Base-by-base conservation (phyloP, 1,140 invertebrate genomes). In the Harpegnathos saltator region DNA sequence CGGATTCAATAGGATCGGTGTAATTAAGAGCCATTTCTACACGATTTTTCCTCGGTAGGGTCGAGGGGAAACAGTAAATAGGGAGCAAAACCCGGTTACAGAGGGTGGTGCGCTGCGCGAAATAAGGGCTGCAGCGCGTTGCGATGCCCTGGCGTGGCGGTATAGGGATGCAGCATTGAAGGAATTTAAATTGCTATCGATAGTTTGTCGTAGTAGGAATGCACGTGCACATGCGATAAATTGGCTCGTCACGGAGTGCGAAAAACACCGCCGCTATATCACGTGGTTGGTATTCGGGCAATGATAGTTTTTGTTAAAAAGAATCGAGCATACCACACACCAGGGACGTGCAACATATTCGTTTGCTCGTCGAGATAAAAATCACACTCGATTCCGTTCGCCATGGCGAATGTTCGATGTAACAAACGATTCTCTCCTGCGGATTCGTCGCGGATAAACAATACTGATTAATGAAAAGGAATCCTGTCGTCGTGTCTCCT, bases 11-110 rank as follows among this genome's bases (percentile, higher is more conserved):
- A 89, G 93, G 92, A 94, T 94, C 91, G 93, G 90, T 94, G 94
- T 94, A 94, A 94, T 94, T 94, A 94, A 94, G 94, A 94, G 94
- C 92, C 93, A 93, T 94, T 94, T 94, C 93, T 93, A 92, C 93
- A 91, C 92, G 91, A 93, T 92, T 93, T 93, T 93, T 90, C 87
- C 83, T 84, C 68, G 54, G 85, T 59, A 88, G 80, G 86, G 89
- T 80, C 89, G 80, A 84, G 85, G 86, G 82, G 86, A 85, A 89
- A 91, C 90, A 89, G 92, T 90, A 93, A 92, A 92, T 93, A 93
- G 91, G 92, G 86, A 86, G 75, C 74, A 61, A 81, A 80, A 29
- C 33, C 24, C 22, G 73, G 82, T 59, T 81, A 26, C 71, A 63
- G 63, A 50, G 88, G 86, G 56, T 84, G 52, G 65, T 68, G 44